phyloP scores from a whole-genome alignment of 2,888 invertebrate genomes.

The Polydrusus tereticollis region DNA sequence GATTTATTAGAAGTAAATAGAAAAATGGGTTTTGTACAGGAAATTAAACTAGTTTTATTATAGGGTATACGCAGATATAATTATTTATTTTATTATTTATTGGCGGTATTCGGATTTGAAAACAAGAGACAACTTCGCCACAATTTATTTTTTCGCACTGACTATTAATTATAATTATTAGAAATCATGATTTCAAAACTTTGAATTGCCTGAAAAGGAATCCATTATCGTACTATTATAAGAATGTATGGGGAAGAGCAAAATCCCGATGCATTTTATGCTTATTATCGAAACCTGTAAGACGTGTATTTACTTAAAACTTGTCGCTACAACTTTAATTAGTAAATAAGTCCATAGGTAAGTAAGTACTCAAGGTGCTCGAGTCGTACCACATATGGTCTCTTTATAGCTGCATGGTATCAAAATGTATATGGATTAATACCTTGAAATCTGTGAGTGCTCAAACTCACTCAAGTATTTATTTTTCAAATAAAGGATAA shows the following conservation, averaged over 20 bases:
- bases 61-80: conserved; percentile 4
- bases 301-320: conserved; percentile 43
- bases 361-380: conserved; percentile 14
- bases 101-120: too few relatives aligned
- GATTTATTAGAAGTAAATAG: conserved; percentile 39
- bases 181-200: too few relatives aligned
- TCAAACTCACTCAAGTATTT: too few relatives aligned
- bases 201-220: too few relatives aligned
- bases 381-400: conserved; percentile 21
- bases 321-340: conserved; percentile 39
- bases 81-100: too few relatives aligned
- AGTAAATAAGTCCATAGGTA: conserved; percentile 36
- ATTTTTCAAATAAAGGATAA: too few relatives aligned
- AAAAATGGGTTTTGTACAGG: conserved; percentile 36
- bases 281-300: conserved; percentile 41
- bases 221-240: too few relatives aligned
- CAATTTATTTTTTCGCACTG: too few relatives aligned
- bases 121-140: too few relatives aligned
- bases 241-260: background rate
- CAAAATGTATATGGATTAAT: too few relatives aligned
- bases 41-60: conserved; percentile 35
- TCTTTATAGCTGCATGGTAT: background rate
- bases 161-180: too few relatives aligned
- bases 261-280: conserved; percentile 22
- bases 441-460: too few relatives aligned